Evolutionary conservation across 2,113 vertebrate species (phyloP).

Genomic region (Indicator maculatus): DNA sequence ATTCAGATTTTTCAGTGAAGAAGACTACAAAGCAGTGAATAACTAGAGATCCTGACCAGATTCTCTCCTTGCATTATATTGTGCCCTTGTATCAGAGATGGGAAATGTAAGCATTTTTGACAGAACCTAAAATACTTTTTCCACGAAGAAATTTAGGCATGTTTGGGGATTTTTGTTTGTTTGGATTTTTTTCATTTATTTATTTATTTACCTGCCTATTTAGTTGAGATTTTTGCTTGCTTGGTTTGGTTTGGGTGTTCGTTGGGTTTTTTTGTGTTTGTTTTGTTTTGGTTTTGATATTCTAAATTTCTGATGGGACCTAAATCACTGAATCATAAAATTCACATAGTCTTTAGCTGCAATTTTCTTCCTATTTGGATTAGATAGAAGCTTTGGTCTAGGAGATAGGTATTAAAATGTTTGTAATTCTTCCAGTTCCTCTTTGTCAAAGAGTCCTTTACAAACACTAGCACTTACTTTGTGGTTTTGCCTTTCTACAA

Average conservation of each 20-base stretch:
- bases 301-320: background rate
- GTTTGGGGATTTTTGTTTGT: rapidly evolving
- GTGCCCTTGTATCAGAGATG: background rate
- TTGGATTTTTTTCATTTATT: background rate
- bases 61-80: background rate
- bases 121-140: background rate
- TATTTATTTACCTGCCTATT: too few relatives aligned
- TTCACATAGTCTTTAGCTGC: background rate
- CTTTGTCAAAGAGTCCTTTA: background rate
- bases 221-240: too few relatives aligned
- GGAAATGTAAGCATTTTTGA: background rate
- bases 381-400: background rate
- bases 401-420: background rate
- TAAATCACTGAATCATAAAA: background rate
- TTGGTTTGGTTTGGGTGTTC: background rate
- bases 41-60: background rate
- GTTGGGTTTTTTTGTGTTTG: too few relatives aligned
- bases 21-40: background rate
- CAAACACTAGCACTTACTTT: background rate
- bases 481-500: background rate
- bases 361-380: background rate
- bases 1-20: background rate
- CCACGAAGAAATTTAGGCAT: background rate
- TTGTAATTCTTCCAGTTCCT: background rate
- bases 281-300: background rate